Percentiles rank a stretch among this genome's conserved stretches.
These are phyloP conservation scores for Murina feae DNA, from an alignment of 2,113 vertebrate genomes.

Conservation along the genomic window DNA sequence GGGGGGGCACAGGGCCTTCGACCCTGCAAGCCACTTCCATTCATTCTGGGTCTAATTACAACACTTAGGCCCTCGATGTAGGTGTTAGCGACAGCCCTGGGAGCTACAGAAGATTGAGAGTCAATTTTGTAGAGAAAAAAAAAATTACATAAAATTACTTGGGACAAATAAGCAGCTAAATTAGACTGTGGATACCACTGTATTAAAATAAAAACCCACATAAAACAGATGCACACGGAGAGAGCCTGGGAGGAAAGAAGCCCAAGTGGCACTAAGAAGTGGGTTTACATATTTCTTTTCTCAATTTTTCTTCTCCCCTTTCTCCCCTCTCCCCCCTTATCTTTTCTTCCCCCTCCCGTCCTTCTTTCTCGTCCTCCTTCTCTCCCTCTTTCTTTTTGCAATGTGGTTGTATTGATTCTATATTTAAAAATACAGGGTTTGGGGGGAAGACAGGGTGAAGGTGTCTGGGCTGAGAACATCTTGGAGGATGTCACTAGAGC, in stretches of 20 bases:
- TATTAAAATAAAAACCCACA: slow-evolving; percentile 1
- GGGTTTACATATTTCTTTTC: neutral
- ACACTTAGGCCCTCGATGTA: slow-evolving; percentile 24
- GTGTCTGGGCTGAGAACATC: neutral
- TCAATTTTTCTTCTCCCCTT: neutral
- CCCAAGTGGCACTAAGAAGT: neutral
- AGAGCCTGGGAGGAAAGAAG: neutral
- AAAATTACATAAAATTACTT: slow-evolving; percentile 33
- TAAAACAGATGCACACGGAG: neutral
- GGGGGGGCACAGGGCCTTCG: neutral
- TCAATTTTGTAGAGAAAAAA: slow-evolving; percentile 41
- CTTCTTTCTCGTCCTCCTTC: no score
- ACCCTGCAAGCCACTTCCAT: neutral
- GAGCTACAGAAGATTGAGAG: neutral
- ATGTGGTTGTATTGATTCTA: neutral
- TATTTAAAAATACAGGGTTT: neutral
- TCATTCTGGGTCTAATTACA: slow-evolving; percentile 53
- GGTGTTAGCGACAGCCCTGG: slow-evolving; percentile 24
- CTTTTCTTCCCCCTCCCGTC: no score
- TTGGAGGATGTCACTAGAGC: neutral
- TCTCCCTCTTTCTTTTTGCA: neutral
- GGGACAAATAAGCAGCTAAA: slow-evolving; percentile 51
- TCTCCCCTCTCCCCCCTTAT: neutral
- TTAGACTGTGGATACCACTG: neutral
- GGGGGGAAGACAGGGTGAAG: neutral